Evolutionary conservation across 1,140 invertebrate species (phyloP).

Genomic region (Cydia pomonella): DNA sequence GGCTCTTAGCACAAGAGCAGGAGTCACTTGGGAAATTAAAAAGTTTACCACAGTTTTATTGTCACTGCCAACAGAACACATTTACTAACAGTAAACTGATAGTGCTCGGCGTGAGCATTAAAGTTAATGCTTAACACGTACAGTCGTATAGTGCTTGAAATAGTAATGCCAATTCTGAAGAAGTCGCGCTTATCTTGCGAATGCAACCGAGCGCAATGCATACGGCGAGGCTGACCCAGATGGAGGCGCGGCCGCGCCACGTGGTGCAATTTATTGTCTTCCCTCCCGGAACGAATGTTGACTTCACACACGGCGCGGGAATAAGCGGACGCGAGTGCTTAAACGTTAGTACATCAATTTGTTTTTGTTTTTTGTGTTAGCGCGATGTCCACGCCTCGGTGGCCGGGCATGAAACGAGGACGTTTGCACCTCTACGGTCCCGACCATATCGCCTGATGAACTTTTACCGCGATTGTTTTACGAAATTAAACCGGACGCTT

Average conservation of each 20-base stretch:
- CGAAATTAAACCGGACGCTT: slow-evolving; percentile 54
- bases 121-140: neutral
- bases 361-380: slow-evolving; percentile 13
- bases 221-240: slow-evolving; percentile 55
- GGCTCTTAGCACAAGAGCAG: slow-evolving; percentile 10
- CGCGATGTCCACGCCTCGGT: slow-evolving; percentile 7
- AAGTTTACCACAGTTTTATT: slow-evolving; percentile 6
- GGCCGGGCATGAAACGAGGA: neutral
- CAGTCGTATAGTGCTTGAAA: slow-evolving; percentile 6
- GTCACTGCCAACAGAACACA: slow-evolving; percentile 1
- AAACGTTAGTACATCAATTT: slow-evolving; percentile 10
- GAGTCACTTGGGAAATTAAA: slow-evolving; percentile 25
- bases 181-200: slow-evolving; percentile 21
- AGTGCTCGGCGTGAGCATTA: slow-evolving; percentile 13
- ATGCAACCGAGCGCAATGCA: slow-evolving; percentile 17
- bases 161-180: neutral
- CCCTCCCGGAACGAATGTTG: slow-evolving; percentile 45
- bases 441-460: slow-evolving; percentile 51
- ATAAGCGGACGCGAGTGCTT: slow-evolving; percentile 35
- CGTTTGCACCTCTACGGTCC: slow-evolving; percentile 5
- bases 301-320: slow-evolving; percentile 45
- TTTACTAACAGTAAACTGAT: slow-evolving; percentile 11
- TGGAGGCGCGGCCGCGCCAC: slow-evolving; percentile 56
- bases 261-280: slow-evolving; percentile 66
- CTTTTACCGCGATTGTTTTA: slow-evolving; percentile 63